Base-by-base conservation (phyloP, 2,888 invertebrate species). In the Serripes groenlandicus region DNA sequence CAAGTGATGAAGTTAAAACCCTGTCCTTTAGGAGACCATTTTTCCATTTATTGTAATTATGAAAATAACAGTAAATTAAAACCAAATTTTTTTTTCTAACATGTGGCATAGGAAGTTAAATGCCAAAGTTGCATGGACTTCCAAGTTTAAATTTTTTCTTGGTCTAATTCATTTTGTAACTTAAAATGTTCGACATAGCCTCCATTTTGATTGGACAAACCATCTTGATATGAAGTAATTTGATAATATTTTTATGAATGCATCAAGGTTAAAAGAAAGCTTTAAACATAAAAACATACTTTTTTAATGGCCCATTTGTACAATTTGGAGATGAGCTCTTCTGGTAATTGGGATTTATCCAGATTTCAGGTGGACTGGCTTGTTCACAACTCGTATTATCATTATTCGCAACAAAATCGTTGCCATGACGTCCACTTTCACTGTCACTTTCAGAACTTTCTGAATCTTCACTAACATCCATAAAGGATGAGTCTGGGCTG, bases 321-420 rank as follows among this genome's bases (percentile, higher is more conserved):
- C 87, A 87, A 1, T 66, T 35, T 49, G 75, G 69, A 11, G 77
- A 54, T 23, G 82, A 72, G 28, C 76, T 68, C 28, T 62, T 64
- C 52, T 86, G 77, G 34, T 79, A 78, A n/a, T 81, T 83, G 28
- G 83, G 81, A 66, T 87, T 81, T 34, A 74, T 70, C 81, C 83
- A 86, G 0, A 71, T 75, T 54, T 66, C 56, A 9, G 80, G 52
- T 9, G 70, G 52, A 23, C 69, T 52, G 0, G 58, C 54, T 32
- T 56, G 62, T 23, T 69, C 60, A 18, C 37, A n/a, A 26, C 21
- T 28, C 26, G n/a, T 35, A 7, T 74, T 54, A 62, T 26, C 32
- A 11, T 58, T 42, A 7, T 64, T 62, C n/a, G 42, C 34, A 42
- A 42, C 49, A 30, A 37, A 34, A n/a, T 66, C 54, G 30, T 72